Base-by-base conservation (phyloP, 2,888 invertebrate species). In the Ischnus inquisitorius region DNA sequence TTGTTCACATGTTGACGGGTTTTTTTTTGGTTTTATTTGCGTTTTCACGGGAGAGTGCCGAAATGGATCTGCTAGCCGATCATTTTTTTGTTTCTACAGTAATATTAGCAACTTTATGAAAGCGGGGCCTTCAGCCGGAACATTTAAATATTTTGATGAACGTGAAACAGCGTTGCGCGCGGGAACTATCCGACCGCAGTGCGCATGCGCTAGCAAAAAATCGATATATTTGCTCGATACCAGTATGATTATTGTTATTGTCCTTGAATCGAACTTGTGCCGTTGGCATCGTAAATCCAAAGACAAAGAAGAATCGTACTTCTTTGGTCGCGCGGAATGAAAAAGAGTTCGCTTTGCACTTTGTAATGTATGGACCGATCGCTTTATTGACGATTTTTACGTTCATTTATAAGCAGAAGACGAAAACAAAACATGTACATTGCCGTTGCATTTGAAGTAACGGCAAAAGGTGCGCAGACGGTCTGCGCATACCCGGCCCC, bases 1-100 rank as follows among this genome's bases (percentile, higher is more conserved):
- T 57, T 28, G n/a, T 25, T 57, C 57, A 57, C 57, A 57, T 57
- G 25, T 57, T 25, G 14, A 57, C 57, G 57, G 14, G 57, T 10
- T n/a, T 28, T 25, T 57, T 57, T n/a, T 14, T 28, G 19, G 5
- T n/a, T 22, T 57, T n/a, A 22, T 14, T 57, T 28, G 25, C 28
- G 14, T 12, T 57, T n/a, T 57, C 5, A 25, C 14, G 25, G 4
- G 25, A 4, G 2, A 14, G 1, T 25, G 14, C 10, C 28, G 57
- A 28, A 22, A 25, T 25, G 22, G 28, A 10, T 14, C n/a, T n/a
- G 1, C n/a, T 57, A 57, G 14, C 57, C 14, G 25, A 6, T 57
- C 14, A 57, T 57, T 57, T 14, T 28, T 28, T 28, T 1, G 16
- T 54, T 22, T 54, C 16, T 16, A 8, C 6, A 51, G 8, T 19